Percentiles rank a stretch among this genome's conserved stretches.
Conservation (phyloP, 2,113 vertebrate species). For the Vidua chalybeata region DNA sequence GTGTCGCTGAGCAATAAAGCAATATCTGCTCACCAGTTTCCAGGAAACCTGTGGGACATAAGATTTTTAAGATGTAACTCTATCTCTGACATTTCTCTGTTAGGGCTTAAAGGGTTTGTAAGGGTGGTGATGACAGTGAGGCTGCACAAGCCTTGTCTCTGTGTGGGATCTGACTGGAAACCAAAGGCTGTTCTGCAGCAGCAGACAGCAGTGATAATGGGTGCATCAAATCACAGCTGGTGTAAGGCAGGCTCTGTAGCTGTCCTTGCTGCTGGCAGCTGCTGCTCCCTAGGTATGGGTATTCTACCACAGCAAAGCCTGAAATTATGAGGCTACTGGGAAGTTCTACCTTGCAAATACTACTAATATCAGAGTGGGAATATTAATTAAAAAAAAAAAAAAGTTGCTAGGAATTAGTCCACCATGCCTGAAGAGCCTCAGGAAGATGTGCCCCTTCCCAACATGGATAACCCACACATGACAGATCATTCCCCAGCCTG, state of each 20-base stretch:
- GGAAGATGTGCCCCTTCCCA: not conserved
- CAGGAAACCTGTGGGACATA: not conserved
- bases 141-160: not conserved
- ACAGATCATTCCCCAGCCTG: not conserved
- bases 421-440: not conserved
- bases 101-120: not conserved
- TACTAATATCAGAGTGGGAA: not conserved
- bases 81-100: not conserved
- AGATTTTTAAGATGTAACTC: not conserved
- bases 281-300: not conserved
- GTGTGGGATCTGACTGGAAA: not conserved
- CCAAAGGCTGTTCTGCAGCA: not conserved
- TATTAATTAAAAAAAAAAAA: not conserved
- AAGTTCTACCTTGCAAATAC: not conserved
- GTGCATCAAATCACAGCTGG: not conserved
- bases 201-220: not conserved
- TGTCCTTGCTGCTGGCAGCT: not conserved
- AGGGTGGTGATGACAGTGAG: not conserved
- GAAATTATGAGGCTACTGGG: not conserved
- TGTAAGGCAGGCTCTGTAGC: not conserved
- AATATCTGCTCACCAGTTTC: not conserved
- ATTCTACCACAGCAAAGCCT: not conserved
- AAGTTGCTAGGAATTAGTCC: not conserved
- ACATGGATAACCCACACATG: not conserved
- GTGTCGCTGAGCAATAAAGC: not conserved